Evolutionary conservation across 1,140 invertebrate genomes (phyloP).

Genomic region (Drosophila pseudoananassae): DNA sequence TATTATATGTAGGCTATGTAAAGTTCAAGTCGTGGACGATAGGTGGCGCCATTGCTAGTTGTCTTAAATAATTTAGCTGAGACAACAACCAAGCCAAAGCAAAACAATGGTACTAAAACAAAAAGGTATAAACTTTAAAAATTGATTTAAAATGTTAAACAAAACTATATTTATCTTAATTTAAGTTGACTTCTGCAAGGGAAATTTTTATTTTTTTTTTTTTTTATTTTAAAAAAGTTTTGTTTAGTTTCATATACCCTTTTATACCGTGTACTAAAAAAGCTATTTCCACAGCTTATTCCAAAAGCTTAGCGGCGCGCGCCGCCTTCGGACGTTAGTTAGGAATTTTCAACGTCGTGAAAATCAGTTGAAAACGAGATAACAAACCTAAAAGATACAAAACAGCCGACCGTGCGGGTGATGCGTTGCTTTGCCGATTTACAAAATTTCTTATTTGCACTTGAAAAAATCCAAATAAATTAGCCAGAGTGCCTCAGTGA

Average conservation of each 20-base stretch:
- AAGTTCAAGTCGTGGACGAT: background rate
- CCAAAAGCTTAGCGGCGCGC: slow-evolving; percentile 38
- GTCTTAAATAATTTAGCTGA: background rate
- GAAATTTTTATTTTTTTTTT: no score
- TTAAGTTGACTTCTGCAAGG: no score
- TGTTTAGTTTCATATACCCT: slow-evolving; percentile 14
- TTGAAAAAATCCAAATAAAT: slow-evolving; percentile 44
- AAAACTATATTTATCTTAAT: no score
- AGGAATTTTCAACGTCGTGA: slow-evolving; percentile 68
- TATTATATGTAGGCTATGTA: no score
- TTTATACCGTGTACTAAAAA: slow-evolving; percentile 53
- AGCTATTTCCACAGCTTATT: slow-evolving; percentile 48
- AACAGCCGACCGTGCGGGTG: slow-evolving; percentile 28
- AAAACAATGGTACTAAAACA: background rate
- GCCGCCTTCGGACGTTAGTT: slow-evolving; percentile 65
- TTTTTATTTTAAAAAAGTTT: no score
- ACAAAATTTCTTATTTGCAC: slow-evolving; percentile 15
- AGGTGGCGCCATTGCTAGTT: background rate
- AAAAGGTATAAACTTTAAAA: background rate
- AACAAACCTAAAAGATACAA: slow-evolving; percentile 76
- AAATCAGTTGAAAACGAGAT: slow-evolving; percentile 83
- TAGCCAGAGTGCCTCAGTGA: slow-evolving; percentile 43
- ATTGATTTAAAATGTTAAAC: background rate
- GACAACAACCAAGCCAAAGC: background rate
- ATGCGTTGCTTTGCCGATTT: slow-evolving; percentile 37